Conservation (phyloP, 2,797 vertebrate species). For the Benthosema pterotum region DNA sequence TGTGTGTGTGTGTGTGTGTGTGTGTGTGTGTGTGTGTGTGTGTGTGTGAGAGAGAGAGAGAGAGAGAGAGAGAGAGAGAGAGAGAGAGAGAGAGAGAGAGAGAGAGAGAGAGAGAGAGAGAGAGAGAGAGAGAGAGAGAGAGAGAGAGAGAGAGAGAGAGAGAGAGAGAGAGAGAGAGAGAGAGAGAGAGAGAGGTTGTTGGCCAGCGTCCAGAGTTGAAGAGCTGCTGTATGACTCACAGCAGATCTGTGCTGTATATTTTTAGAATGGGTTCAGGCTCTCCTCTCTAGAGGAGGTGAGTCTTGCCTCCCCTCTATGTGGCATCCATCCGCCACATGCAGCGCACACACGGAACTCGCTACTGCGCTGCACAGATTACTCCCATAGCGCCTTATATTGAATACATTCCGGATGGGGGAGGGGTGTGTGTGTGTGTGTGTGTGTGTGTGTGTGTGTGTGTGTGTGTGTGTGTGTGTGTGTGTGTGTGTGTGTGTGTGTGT, state of each 20-base stretch:
- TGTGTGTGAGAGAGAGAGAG: too few species aligned
- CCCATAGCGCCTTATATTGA: slow-evolving; percentile 9
- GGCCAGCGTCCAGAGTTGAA: slow-evolving; percentile 41
- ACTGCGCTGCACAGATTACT: neutral
- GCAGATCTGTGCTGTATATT: slow-evolving; percentile 69
- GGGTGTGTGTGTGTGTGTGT: neutral
- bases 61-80: too few species aligned
- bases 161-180: too few species aligned
- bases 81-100: too few species aligned
- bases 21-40: slow-evolving; percentile 7
- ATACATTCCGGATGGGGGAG: neutral
- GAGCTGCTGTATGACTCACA: slow-evolving; percentile 56
- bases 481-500: too few species aligned
- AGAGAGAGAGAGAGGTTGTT: slow-evolving; percentile 3
- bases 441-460: slow-evolving; percentile 14
- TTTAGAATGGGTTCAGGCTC: slow-evolving; percentile 60
- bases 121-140: too few species aligned
- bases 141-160: too few species aligned
- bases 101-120: too few species aligned
- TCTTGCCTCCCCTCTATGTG: neutral
- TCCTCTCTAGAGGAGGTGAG: slow-evolving; percentile 40
- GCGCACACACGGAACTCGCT: neutral
- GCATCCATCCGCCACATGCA: neutral
- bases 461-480: too few species aligned
- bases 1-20: slow-evolving; percentile 19